phyloP scores from a whole-genome alignment of 2,113 vertebrate species.

The Otus sunia region DNA sequence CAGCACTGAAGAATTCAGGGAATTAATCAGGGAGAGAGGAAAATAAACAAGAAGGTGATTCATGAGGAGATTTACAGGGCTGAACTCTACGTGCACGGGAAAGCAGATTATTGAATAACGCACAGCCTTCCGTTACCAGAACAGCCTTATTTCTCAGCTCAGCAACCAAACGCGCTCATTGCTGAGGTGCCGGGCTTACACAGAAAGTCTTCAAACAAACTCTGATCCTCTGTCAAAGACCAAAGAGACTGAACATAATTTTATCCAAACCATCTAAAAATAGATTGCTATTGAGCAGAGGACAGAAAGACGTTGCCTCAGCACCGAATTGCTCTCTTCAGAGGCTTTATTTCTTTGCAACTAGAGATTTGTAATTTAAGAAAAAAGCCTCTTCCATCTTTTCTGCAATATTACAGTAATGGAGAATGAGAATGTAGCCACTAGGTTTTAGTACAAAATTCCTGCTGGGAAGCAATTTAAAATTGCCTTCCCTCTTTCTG shows the following conservation, averaged over 20 bases:
- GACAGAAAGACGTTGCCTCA: not conserved
- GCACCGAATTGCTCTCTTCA: not conserved
- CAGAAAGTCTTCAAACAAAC: not conserved
- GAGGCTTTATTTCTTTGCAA: not conserved
- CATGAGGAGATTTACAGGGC: not conserved
- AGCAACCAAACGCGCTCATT: accelerated
- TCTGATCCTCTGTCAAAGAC: not conserved
- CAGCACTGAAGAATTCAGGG: not conserved
- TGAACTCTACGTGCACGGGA: not conserved
- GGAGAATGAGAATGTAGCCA: not conserved
- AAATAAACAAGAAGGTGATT: constrained; percentile 46
- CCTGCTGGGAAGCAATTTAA: not conserved
- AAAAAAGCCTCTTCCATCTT: not conserved
- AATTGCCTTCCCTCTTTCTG: not conserved
- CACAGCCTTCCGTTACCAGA: not conserved
- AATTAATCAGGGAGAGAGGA: constrained; percentile 14
- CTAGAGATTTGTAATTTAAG: not conserved
- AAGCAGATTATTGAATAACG: not conserved
- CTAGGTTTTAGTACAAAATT: not conserved
- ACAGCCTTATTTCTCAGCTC: not conserved
- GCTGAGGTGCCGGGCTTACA: not conserved
- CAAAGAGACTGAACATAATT: not conserved
- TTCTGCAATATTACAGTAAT: not conserved
- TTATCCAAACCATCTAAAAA: constrained; percentile 7
- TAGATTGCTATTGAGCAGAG: not conserved